Base-by-base conservation (phyloP, 2,888 invertebrate genomes). In the Troides oblongomaculatus region DNA sequence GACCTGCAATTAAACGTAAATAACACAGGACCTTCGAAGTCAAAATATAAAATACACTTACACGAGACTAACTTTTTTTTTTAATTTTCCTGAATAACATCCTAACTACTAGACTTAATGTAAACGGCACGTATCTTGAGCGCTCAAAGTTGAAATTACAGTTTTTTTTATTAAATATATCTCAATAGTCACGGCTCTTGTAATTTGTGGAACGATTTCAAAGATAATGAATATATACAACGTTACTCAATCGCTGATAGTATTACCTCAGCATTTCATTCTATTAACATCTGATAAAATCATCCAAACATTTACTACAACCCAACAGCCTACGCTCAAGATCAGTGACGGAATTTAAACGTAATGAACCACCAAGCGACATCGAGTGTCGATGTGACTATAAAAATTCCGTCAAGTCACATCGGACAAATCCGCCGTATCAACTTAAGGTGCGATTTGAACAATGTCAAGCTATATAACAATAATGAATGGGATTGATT, bases 301-400 rank as follows among this genome's bases (percentile, higher is more conserved):
- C 1, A 21, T 6, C 8, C 57, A 57, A 57, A n/a, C 14, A 2
- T 57, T 57, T 7, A 57, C 57, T 46, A 46, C 21, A 57, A 21
- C 21, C 21, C 21, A 5, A 21, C 21, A 8, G 57, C 18, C 53
- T 12, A n/a, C 53, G 53, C 57, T 21, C 57, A 57, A 57, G 57
- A 57, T 57, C 57, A 57, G 57, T 57, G 57, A 17, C 56, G 56
- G 56, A 8, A 21, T 23, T 10, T 57, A 57, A 18, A 78, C 77
- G 73, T 75, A 74, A 70, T 67, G 70, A 73, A 71, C 76, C 74
- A 74, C 73, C 76, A 74, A 75, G 74, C 74, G 73, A 77, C 73
- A 76, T 79, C 79, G 79, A 78, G 73, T 73, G 75, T 77, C 74
- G 77, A 78, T 75, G 77, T 73, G 74, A 69, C 71, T 74, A 77